Percentiles rank a stretch among this genome's conserved stretches.
phyloP scores from a whole-genome alignment of 2,797 vertebrate genomes.

The Mormyrops attenuatus region DNA sequence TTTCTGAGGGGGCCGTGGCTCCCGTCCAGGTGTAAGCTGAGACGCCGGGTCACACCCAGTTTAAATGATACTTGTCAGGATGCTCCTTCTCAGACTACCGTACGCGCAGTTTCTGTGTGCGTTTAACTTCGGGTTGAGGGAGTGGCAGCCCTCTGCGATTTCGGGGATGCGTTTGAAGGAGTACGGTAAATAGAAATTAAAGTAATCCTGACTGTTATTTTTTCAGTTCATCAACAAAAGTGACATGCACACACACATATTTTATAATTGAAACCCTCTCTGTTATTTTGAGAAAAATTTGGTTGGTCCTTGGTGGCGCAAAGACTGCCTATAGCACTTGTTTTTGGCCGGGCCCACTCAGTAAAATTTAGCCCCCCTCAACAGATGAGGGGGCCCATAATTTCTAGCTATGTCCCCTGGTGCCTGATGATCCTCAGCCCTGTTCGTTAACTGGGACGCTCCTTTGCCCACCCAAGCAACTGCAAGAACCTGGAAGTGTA shows the following conservation, averaged over 20 bases:
- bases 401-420: background rate
- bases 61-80: slow-evolving; percentile 27
- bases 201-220: background rate
- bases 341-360: background rate
- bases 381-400: background rate
- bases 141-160: background rate
- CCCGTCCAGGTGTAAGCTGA: slow-evolving; percentile 23
- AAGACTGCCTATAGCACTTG: background rate
- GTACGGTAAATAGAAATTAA: background rate
- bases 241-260: background rate
- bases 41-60: slow-evolving; percentile 22
- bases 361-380: background rate
- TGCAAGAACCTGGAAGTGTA: background rate
- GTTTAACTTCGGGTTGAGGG: slow-evolving; percentile 3
- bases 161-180: background rate
- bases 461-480: background rate
- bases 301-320: background rate
- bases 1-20: slow-evolving; percentile 16
- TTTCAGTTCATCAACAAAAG: background rate
- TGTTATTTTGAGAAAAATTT: background rate
- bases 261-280: background rate
- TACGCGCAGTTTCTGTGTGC: background rate
- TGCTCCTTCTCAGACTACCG: slow-evolving; percentile 4
- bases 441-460: background rate
- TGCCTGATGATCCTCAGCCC: background rate